A percentile compares a stretch with the other conserved stretches of the same genome.
Conservation (phyloP, 2,113 vertebrate species). For the Lamprologus callipterus region DNA sequence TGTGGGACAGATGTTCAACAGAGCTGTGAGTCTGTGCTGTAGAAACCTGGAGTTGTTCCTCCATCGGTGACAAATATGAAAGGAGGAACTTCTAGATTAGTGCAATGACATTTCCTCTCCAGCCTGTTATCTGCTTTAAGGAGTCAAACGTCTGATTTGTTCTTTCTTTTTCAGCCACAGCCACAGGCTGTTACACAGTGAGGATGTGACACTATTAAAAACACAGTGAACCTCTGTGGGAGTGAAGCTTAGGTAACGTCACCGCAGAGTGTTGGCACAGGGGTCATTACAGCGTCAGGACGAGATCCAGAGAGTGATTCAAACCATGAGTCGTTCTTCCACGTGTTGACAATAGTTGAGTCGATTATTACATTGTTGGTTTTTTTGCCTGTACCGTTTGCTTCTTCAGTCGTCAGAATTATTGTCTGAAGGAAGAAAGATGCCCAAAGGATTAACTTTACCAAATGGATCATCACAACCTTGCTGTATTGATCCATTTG, state of each 20-base stretch:
- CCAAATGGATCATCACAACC: not conserved
- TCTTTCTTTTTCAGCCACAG: not conserved
- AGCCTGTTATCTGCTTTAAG: not conserved
- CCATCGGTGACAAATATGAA: not conserved
- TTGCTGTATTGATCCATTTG: not conserved
- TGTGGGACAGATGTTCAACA: not conserved
- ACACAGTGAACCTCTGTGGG: not conserved
- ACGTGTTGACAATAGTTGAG: not conserved
- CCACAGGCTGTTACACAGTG: not conserved
- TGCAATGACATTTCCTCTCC: not conserved
- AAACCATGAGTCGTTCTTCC: not conserved
- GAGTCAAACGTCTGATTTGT: not conserved
- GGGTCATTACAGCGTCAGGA: not conserved
- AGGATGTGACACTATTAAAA: not conserved
- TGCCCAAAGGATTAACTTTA: not conserved
- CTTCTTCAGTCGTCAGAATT: not conserved
- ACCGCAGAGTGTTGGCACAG: not conserved
- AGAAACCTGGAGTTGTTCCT: not conserved
- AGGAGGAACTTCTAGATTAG: not conserved
- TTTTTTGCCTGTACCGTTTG: fast-evolving
- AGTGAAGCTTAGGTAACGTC: not conserved
- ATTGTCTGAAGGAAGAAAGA: not conserved
- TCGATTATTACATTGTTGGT: not conserved
- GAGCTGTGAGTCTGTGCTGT: not conserved
- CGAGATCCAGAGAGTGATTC: not conserved